phyloP scores from a whole-genome alignment of 2,113 vertebrate genomes.

The Hemicordylus capensis region DNA sequence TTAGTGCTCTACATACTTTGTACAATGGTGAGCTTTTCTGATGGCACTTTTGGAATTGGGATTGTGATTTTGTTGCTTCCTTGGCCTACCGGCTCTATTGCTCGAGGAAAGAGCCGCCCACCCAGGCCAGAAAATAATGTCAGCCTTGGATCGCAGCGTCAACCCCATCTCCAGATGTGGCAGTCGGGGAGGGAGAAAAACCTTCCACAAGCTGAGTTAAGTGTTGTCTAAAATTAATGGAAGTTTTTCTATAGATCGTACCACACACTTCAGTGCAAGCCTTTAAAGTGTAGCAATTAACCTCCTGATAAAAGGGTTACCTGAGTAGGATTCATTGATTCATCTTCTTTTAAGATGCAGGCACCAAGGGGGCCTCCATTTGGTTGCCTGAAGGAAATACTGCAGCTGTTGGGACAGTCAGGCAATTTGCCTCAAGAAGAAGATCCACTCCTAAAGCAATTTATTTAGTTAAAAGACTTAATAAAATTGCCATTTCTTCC shows the following conservation, averaged over 20 bases:
- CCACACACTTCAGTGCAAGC: constrained; percentile 22
- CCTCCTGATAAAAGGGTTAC: constrained; percentile 13
- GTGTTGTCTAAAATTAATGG: not conserved
- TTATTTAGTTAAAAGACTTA: constrained; percentile 67
- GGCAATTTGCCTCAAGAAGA: constrained; percentile 31
- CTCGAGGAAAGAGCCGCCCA: not conserved
- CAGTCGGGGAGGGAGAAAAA: not conserved
- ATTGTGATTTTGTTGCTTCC: not conserved
- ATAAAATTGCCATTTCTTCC: constrained; percentile 63
- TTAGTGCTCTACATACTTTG: too few species aligned
- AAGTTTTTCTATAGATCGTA: constrained; percentile 14
- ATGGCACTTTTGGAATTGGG: not conserved
- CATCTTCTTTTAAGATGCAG: not conserved
- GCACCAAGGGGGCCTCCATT: not conserved
- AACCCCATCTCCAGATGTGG: not conserved
- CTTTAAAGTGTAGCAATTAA: constrained; percentile 19
- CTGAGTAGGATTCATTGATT: not conserved
- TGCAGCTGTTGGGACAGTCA: not conserved
- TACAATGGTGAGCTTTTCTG: not conserved
- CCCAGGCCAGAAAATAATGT: not conserved
- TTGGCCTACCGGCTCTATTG: too few species aligned
- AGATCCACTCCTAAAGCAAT: constrained; percentile 43
- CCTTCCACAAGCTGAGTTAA: not conserved
- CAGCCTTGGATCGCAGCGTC: not conserved
- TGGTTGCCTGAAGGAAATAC: not conserved